phyloP scores from a whole-genome alignment of 2,113 vertebrate genomes.

The Cacatua alba region DNA sequence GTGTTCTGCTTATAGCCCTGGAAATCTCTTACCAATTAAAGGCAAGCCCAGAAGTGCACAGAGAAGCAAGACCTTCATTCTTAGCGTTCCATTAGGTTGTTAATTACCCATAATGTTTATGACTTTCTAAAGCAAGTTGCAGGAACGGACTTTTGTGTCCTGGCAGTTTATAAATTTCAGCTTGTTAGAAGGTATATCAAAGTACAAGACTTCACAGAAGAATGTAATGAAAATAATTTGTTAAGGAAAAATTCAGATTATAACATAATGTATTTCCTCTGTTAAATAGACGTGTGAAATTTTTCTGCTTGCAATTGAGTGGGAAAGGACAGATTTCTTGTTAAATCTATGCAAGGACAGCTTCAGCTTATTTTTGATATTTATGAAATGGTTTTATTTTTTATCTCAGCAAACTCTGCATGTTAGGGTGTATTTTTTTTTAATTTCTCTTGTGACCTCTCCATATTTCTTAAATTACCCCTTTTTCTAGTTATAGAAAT shows the following conservation, averaged over 20 bases:
- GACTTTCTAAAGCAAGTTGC: slow-evolving; percentile 24
- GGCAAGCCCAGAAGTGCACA: background rate
- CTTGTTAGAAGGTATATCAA: background rate
- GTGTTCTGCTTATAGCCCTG: background rate
- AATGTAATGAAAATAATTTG: background rate
- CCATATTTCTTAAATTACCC: background rate
- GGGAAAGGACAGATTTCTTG: background rate
- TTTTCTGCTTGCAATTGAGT: background rate
- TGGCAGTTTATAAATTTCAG: background rate
- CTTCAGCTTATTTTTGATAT: background rate
- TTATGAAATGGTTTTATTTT: background rate
- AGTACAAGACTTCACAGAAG: background rate
- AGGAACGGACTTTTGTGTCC: background rate
- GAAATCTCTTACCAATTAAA: slow-evolving; percentile 44
- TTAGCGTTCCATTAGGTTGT: background rate
- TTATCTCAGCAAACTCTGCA: background rate
- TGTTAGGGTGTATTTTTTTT: background rate
- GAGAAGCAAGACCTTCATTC: slow-evolving; percentile 44
- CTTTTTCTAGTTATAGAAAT: background rate
- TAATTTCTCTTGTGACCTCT: background rate
- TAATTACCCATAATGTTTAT: slow-evolving; percentile 57
- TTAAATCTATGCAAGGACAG: background rate
- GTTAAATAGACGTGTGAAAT: background rate
- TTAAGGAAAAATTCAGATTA: background rate
- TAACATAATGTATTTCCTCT: background rate